Evolutionary conservation across 1,140 invertebrate genomes (phyloP).

Genomic region (Drosophila eugracilis): DNA sequence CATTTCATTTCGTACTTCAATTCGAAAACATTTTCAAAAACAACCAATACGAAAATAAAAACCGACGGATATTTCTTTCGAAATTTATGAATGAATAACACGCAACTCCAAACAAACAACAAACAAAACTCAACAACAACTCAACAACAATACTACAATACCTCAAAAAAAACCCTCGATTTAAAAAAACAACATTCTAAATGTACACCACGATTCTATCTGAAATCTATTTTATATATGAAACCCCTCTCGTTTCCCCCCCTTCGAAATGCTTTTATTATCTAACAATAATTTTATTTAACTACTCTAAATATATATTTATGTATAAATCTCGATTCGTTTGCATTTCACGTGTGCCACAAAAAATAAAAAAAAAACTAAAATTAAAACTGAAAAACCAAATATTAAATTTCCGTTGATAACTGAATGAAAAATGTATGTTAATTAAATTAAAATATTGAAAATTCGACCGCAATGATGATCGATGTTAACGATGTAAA

Average conservation of each 20-base stretch:
- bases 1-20: slow-evolving; percentile 78
- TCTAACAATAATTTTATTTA: slow-evolving; percentile 77
- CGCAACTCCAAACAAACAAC: slow-evolving; percentile 38
- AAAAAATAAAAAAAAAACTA: no score
- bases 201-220: slow-evolving; percentile 73
- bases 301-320: slow-evolving; percentile 76
- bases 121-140: slow-evolving; percentile 67
- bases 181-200: slow-evolving; percentile 60
- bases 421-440: slow-evolving; percentile 21
- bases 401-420: slow-evolving; percentile 32
- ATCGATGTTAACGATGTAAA: slow-evolving; percentile 52
- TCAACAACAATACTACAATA: slow-evolving; percentile 63
- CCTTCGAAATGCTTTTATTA: slow-evolving; percentile 74
- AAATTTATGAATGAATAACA: slow-evolving; percentile 53
- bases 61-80: slow-evolving; percentile 45
- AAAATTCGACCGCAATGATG: slow-evolving; percentile 22
- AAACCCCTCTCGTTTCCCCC: slow-evolving; percentile 33
- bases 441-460: slow-evolving; percentile 22
- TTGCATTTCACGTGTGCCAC: slow-evolving; percentile 78
- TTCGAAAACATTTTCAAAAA: slow-evolving; percentile 65
- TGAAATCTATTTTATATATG: slow-evolving; percentile 66
- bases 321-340: slow-evolving; percentile 79
- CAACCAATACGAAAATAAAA: slow-evolving; percentile 34
- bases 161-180: slow-evolving; percentile 40
- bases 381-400: slow-evolving; percentile 11